Evolutionary conservation across 2,797 vertebrate species (phyloP), one percentile per base, ranked within the genome.

Genomic region (Chaetophractus vellerosus): DNA sequence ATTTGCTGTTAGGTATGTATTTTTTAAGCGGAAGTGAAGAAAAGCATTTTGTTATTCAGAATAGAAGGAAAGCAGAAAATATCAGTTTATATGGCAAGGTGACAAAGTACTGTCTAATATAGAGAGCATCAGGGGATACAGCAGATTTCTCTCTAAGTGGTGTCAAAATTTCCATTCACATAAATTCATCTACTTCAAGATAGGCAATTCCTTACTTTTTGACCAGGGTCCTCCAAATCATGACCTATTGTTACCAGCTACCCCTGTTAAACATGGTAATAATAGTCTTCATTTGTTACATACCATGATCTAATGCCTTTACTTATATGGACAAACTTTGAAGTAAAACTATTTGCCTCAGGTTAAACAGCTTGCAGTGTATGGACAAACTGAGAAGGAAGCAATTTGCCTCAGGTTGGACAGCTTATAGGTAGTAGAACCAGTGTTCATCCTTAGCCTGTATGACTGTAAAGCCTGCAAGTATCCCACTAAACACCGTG

Each of bases 161-260:
- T 52, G 23, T 55, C 45, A 93, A 72, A 66, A 87, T 91, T 91
- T 96, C 83, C n/a, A 55, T 87, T 48, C 10, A 61, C 24, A 55
- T 93, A 88, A 76, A 76, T 88, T 5, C 11, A 24, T 45, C 45
- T 90, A 23, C 57, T 95, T 81, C 23, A n/a, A 87, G 36, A 92
- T 5, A 87, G 63, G 63, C 9, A 94, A 15, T 92, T 69, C 52
- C 14, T 63, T 19, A 10, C 6, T 80, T 83, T 93, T 85, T 86
- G 71, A 52, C 21, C 84, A 64, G 31, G 19, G 31, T 74, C 16
- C 19, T 24, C 10, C 31, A 95, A 52, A 18, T 86, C n/a, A 72
- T 88, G 38, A 79, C 10, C 31, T 45, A 36, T 90, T 89, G 50
- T 36, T 71, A 92, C 90, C 4, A 68, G 18, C 59, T 88, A 52